Base-by-base conservation (phyloP, 2,797 vertebrate genomes). In the Enteromius trimaculatus region DNA sequence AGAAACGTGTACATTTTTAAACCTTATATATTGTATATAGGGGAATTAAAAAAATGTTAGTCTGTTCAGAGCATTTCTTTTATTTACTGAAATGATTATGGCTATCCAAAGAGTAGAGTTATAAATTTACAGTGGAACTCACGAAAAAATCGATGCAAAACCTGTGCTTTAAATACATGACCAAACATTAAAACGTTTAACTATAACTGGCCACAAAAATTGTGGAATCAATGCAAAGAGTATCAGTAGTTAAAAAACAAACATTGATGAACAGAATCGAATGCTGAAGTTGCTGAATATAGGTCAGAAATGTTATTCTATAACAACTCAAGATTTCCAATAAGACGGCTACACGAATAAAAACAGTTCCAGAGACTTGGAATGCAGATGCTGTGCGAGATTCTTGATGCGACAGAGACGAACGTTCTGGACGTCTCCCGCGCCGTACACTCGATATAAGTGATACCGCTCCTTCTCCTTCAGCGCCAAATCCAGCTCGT, bases 381-480 rank as follows among this genome's bases (percentile, higher is more conserved):
- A 91, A 89, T 96, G 93, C 58, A 96, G 93, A 79, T 94, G 94
- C 84, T 95, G 95, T 0, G 95, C 95, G 34, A 96, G 92, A 87
- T 95, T 96, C 85, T 85, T 90, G 44, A 96, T 94, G 77, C 94
- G 94, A 78, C 93, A 94, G 16, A 96, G 91, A 1, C 92, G 93
- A 0, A 93, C 94, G 10, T 88, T 90, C 17, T 90, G 86, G 0
- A 92, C 87, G 13, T 95, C 93, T 4, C 95, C 95, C 0, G 94
- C 93, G 4, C 87, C 93, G 87, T 95, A 96, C 72, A 95, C 94
- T 42, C 94, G 79, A 85, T 89, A 95, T 5, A 95, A 85, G 89
- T 95, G 94, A 79, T 95, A 95, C 0, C 84, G 85, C 71, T 94
- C 93, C 76, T 86, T 95, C 88, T 93, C 92, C 66, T 88, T 92